These are phyloP conservation scores for Drosophila dives DNA, from an alignment of 2,888 invertebrate species.

Conservation along the genomic window DNA sequence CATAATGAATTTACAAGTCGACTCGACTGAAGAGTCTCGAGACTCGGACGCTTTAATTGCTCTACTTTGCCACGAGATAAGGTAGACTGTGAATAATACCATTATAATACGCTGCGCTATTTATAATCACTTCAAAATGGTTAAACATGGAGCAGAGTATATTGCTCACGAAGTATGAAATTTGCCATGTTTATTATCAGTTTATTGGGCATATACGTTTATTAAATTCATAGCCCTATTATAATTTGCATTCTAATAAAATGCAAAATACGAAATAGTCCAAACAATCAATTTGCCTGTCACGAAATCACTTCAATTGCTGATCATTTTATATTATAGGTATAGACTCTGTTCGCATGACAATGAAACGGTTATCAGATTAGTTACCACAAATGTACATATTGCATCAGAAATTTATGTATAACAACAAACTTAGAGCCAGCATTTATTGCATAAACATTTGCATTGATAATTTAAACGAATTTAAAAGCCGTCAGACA, in stretches of 20 bases:
- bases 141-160: conserved; percentile 10
- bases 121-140: conserved; percentile 45
- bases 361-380: background rate
- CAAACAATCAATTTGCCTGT: conserved; percentile 17
- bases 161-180: conserved; percentile 2
- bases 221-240: conserved; percentile 36
- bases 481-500: conserved; percentile 17
- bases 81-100: conserved; percentile 14
- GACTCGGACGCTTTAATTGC: background rate
- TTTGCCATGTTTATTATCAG: conserved; percentile 23
- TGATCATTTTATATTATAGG: background rate
- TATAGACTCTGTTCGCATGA: background rate
- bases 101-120: conserved; percentile 20
- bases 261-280: conserved; percentile 1
- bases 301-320: conserved; percentile 22
- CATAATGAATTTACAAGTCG: conserved; percentile 4
- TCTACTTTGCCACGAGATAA: conserved; percentile 17
- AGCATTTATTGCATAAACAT: conserved; percentile 4
- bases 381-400: background rate
- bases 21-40: background rate
- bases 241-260: conserved; percentile 11
- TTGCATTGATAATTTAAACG: conserved; percentile 17
- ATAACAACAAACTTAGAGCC: background rate
- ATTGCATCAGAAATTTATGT: background rate
- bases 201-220: conserved; percentile 9